Evolutionary conservation across 2,797 vertebrate species (phyloP).

Genomic region (Tamandua tetradactyla): DNA sequence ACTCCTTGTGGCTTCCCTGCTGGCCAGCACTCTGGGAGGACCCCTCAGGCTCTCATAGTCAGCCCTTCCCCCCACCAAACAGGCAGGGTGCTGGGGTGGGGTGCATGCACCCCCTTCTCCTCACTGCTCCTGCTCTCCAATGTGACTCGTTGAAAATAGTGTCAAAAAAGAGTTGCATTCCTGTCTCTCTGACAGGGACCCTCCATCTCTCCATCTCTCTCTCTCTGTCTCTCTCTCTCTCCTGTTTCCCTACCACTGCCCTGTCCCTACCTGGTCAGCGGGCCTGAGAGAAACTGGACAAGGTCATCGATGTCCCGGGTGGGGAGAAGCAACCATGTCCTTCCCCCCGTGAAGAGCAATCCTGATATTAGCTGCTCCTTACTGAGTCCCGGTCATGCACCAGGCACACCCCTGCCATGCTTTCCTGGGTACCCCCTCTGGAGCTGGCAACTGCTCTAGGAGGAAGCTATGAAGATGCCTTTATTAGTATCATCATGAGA

Average conservation of each 20-base stretch:
- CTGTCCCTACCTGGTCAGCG: background rate
- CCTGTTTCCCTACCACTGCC: accelerated
- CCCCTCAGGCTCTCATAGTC: background rate
- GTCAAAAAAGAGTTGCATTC: background rate
- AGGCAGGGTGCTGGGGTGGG: background rate
- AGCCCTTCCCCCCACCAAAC: background rate
- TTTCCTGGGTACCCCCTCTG: background rate
- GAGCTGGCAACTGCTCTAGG: background rate
- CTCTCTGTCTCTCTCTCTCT: too few species aligned
- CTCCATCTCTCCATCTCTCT: background rate
- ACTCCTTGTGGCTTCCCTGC: background rate
- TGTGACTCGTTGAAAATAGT: background rate
- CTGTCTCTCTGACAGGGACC: background rate
- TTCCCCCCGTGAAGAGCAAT: background rate
- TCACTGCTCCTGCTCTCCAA: background rate
- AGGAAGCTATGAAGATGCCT: background rate
- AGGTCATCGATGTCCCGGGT: background rate
- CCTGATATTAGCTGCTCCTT: background rate
- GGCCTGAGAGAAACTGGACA: background rate
- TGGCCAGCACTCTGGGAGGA: background rate
- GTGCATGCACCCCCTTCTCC: accelerated
- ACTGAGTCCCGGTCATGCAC: background rate
- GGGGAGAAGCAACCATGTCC: background rate
- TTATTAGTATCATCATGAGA: background rate
- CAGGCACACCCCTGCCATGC: accelerated